Evolutionary conservation across 1,140 invertebrate genomes (phyloP).

Genomic region (Plodia interpunctella): DNA sequence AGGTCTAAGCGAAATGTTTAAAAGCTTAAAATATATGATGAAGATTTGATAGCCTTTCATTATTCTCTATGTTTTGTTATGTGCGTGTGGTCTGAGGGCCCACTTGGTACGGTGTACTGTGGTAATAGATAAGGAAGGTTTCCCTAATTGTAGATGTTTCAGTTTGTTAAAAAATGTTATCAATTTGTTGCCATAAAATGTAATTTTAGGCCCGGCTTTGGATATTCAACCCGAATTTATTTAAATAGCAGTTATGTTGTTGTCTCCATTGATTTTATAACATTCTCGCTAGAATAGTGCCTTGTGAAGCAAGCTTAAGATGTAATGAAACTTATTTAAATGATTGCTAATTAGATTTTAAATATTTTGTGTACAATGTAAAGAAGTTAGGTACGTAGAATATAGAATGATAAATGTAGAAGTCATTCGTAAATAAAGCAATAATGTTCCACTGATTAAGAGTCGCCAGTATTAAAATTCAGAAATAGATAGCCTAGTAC

Average conservation of each 20-base stretch:
- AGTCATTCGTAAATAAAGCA: constrained; percentile 54
- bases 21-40: constrained; percentile 42
- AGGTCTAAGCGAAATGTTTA: constrained; percentile 48
- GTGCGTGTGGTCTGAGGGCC: too few species aligned
- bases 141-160: constrained; percentile 26
- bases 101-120: constrained; percentile 27
- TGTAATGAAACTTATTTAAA: constrained; percentile 46
- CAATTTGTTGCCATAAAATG: constrained; percentile 60
- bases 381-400: constrained; percentile 36
- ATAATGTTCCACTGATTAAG: constrained; percentile 56
- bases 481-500: constrained; percentile 28
- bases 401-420: constrained; percentile 37
- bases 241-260: constrained; percentile 50
- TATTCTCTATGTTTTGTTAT: constrained; percentile 28
- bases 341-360: constrained; percentile 38
- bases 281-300: constrained; percentile 74
- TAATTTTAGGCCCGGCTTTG: constrained; percentile 66
- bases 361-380: constrained; percentile 64
- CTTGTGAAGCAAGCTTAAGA: constrained; percentile 72
- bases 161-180: constrained; percentile 42
- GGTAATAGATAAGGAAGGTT: constrained; percentile 31
- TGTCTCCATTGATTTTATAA: constrained; percentile 44
- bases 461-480: constrained; percentile 53
- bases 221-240: constrained; percentile 65
- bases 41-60: constrained; percentile 31